Percentiles rank a stretch among this genome's conserved stretches.
Conservation (phyloP, 2,797 vertebrate species). For the Gallinago nigripennis region DNA sequence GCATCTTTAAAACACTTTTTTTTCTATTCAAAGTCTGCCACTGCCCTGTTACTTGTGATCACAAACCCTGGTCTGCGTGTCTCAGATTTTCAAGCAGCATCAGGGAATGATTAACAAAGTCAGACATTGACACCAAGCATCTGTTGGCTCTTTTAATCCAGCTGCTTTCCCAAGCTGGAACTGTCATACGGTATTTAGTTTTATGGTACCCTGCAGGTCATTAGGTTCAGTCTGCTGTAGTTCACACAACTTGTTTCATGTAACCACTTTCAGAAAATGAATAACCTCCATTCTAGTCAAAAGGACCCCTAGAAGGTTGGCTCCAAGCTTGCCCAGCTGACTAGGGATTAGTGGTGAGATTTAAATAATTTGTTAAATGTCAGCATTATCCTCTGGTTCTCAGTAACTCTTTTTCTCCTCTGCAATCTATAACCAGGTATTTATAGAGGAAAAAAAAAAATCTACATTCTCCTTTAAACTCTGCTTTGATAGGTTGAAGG, state of each 20-base stretch:
- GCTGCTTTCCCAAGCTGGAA: background rate
- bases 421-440: background rate
- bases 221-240: background rate
- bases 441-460: background rate
- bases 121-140: background rate
- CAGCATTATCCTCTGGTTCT: background rate
- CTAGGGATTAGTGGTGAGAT: background rate
- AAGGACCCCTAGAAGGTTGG: background rate
- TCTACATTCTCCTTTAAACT: background rate
- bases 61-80: background rate
- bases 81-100: background rate
- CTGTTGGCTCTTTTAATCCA: background rate
- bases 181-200: background rate
- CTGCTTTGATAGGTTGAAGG: background rate
- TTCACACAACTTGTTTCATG: background rate
- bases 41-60: background rate
- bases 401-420: background rate
- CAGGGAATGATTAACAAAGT: background rate
- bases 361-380: background rate
- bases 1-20: background rate
- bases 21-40: background rate
- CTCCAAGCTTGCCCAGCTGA: background rate
- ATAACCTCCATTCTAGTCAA: background rate
- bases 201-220: background rate
- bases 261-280: background rate